Evolutionary conservation across 2,113 vertebrate genomes (phyloP), one percentile per base, ranked within the genome.

Genomic region (Corythoichthys haematopterus): DNA sequence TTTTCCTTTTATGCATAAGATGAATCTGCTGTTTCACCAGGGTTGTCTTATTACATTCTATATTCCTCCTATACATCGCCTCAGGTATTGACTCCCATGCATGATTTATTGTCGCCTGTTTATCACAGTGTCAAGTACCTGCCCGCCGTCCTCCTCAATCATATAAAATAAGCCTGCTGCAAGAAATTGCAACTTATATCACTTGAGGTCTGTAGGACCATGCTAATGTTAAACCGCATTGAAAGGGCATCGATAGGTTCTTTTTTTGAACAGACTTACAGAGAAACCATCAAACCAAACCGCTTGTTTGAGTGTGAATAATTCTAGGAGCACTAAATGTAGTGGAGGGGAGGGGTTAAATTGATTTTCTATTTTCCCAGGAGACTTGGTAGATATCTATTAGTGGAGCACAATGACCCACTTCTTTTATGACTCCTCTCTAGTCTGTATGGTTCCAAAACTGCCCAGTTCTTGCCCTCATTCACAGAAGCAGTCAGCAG

Each of bases 371-470:
- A 33, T 36, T 59, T 33, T 76, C 72, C 68, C 50, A 50, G 36
- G 63, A 72, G 70, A 16, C 64, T 9, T 59, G 48, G 71, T 69
- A 65, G 56, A 60, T 74, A 46, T 82, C 69, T 77, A 61, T 71
- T 71, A 83, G 52, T 55, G 51, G 38, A 71, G 51, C 53, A 10
- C 43, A 55, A 51, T 78, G 79, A 84, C 80, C 80, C 73, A 83
- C 71, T 77, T 83, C 62, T 40, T n/a, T 70, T 48, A 71, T 61
- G 52, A 46, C 40, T 46, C 72, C 37, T 70, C n/a, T 46, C 28
- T 70, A 13, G 61, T 72, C 68, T 16, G 16, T 60, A 10, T n/a
- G 14, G 16, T 8, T 40, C 36, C 6, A n/a, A 38, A 60, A 40
- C 38, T 60, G 14, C n/a, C 15, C 58, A 38, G 7, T n/a, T 14